phyloP scores from a whole-genome alignment of 2,113 vertebrate species.

The Haemorhous mexicanus region DNA sequence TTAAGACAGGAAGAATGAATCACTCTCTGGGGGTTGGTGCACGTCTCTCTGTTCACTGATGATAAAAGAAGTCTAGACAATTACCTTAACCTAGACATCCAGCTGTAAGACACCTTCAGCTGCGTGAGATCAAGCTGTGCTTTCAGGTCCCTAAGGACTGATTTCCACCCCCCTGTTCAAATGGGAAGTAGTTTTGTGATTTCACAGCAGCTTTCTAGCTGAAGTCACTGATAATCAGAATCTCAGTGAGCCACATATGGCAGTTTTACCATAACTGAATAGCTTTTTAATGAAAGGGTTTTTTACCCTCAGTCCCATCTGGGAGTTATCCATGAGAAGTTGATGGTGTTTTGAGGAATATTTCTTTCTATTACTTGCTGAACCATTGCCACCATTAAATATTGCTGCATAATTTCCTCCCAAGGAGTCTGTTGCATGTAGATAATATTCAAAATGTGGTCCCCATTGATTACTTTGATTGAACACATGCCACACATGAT shows the following conservation, averaged over 20 bases:
- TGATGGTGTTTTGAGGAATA: conserved; percentile 30
- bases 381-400: conserved; percentile 45
- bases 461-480: conserved; percentile 24
- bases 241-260: conserved; percentile 30
- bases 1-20: conserved; percentile 62
- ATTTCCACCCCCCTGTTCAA: conserved; percentile 32
- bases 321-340: conserved; percentile 28
- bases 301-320: conserved; percentile 35
- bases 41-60: conserved; percentile 41
- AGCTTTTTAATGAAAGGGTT: conserved; percentile 45
- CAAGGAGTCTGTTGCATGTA: conserved; percentile 17
- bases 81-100: conserved; percentile 60
- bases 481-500: neutral
- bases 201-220: conserved; percentile 46
- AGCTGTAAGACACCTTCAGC: conserved; percentile 56
- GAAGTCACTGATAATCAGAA: conserved; percentile 36
- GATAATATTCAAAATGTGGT: conserved; percentile 37
- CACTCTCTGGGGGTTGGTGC: conserved; percentile 55
- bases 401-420: conserved; percentile 43
- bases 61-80: conserved; percentile 68
- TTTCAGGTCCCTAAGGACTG: conserved; percentile 34
- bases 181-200: conserved; percentile 26
- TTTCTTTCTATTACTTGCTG: conserved; percentile 39
- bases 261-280: conserved; percentile 39
- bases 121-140: conserved; percentile 10